Evolutionary conservation across 2,113 vertebrate genomes (phyloP).

Genomic region (Vulpes vulpes): DNA sequence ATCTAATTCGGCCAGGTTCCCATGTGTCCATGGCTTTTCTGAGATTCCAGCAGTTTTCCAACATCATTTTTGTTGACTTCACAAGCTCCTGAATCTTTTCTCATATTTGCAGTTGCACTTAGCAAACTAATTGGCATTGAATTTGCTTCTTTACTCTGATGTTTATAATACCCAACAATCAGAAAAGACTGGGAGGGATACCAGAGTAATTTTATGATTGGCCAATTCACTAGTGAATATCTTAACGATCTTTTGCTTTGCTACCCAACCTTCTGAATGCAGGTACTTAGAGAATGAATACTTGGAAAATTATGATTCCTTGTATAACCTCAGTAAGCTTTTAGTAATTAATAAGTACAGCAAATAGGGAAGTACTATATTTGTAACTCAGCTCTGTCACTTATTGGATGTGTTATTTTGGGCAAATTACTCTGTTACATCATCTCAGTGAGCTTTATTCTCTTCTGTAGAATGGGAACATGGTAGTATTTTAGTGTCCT

Average conservation of each 20-base stretch:
- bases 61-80: conserved; percentile 59
- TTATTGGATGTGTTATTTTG: conserved; percentile 33
- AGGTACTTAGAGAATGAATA: conserved; percentile 52
- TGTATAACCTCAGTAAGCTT: conserved; percentile 37
- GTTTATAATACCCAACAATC: conserved; percentile 20
- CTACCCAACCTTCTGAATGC: conserved; percentile 29
- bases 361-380: background rate
- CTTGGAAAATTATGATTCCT: background rate
- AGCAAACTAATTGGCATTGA: conserved; percentile 34
- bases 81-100: conserved; percentile 42
- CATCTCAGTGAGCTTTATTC: background rate
- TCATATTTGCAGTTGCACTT: conserved; percentile 56
- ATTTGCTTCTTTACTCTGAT: conserved; percentile 59
- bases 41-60: conserved; percentile 46
- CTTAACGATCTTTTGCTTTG: conserved; percentile 66
- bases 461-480: background rate
- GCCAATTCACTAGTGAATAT: conserved; percentile 57
- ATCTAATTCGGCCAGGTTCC: conserved; percentile 12
- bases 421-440: conserved; percentile 27
- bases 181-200: conserved; percentile 58
- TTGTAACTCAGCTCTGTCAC: conserved; percentile 34
- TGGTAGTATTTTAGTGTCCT: conserved; percentile 9
- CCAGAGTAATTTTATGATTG: conserved; percentile 69
- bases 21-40: conserved; percentile 1
- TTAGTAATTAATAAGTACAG: conserved; percentile 46